Evolutionary conservation across 2,888 invertebrate species (phyloP), one percentile per base, ranked within the genome.

Genomic region (Aporophyla nigra): DNA sequence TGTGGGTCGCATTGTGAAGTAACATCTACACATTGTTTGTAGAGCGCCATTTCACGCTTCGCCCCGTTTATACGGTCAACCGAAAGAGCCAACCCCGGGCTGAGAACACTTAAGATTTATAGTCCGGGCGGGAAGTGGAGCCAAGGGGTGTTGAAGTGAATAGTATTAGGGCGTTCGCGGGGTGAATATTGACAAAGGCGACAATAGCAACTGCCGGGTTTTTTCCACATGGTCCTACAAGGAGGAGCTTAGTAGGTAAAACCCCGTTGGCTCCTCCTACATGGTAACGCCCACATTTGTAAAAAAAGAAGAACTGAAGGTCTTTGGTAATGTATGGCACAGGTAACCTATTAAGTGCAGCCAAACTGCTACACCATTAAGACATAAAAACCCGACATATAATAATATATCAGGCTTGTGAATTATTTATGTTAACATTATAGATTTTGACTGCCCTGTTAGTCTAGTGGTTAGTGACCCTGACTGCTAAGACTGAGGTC

Each of bases 181-280:
- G 53, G 62, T 68, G 62, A 62, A 58, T 58, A 62, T 58, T 24
- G 67, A 68, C 51, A 33, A 24, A 68, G 61, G 56, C 14, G 68
- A 81, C 70, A 68, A 65, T 79, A 56, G 40, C 16, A 21, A 14
- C 12, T 24, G 33, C 43, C 10, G 16, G 21, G n/a, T 51, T 56
- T 51, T 74, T 75, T 33, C 14, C 27, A 9, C 33, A 5, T 19
- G 3, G 21, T 75, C 12, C 27, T 56, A 6, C 16, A n/a, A 78
- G 78, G 78, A 74, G 85, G 85, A n/a, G 85, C 71, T 46, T 62
- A 33, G 43, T 62, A 68, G 65, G 83, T 71, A 33, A 75, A 85
- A 67, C 86, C 71, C 68, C 33, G 61, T 72, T 73, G 67, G 71
- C 76, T 83, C 80, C 87, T 71, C 86, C 86, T 71, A 80, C 59